phyloP scores from a whole-genome alignment of 2,797 vertebrate species.

The Malurus leucopterus region DNA sequence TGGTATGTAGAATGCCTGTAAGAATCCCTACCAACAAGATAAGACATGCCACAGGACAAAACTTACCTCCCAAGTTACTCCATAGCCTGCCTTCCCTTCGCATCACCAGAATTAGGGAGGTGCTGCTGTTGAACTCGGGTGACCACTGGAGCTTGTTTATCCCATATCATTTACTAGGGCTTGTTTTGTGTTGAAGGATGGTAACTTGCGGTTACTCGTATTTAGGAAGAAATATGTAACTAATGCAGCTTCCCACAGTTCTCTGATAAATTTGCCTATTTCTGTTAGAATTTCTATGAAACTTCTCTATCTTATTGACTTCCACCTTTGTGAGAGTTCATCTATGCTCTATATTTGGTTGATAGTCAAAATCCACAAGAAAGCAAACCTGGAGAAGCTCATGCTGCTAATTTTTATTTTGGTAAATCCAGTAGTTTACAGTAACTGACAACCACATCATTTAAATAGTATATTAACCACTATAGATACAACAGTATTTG shows the following conservation, averaged over 20 bases:
- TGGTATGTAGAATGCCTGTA: background rate
- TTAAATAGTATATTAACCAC: background rate
- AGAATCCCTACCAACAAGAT: background rate
- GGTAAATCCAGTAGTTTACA: constrained; percentile 29
- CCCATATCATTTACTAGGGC: background rate
- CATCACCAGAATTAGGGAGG: background rate
- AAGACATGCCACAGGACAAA: background rate
- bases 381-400: constrained; percentile 26
- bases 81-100: background rate
- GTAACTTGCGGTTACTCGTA: background rate
- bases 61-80: background rate
- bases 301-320: background rate
- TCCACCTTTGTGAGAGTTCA: background rate
- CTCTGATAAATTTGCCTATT: background rate
- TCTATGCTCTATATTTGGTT: background rate
- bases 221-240: background rate
- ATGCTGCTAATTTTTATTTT: constrained; percentile 52
- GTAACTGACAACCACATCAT: background rate
- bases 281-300: background rate
- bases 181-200: background rate
- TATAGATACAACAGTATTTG: background rate
- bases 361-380: constrained; percentile 12
- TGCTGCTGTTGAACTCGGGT: background rate
- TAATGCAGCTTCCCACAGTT: background rate
- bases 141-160: background rate